A percentile compares a stretch with the other conserved stretches of the same genome.
phyloP scores from a whole-genome alignment of 2,797 vertebrate genomes.

The Microcaecilia unicolor region DNA sequence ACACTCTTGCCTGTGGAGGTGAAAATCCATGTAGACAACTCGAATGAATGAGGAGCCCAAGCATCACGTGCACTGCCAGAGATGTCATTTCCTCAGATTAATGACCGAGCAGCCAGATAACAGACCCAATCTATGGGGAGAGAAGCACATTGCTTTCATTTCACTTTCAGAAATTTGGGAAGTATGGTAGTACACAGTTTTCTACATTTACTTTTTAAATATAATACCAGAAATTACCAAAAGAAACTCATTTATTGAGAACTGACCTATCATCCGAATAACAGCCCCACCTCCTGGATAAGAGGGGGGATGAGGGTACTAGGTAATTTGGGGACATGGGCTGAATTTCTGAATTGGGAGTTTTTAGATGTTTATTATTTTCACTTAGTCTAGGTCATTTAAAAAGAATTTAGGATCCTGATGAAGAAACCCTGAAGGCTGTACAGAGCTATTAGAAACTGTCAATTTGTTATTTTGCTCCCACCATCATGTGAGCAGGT shows the following conservation, averaged over 20 bases:
- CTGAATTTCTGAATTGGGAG: slow-evolving; percentile 31
- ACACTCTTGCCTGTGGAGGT: slow-evolving; percentile 62
- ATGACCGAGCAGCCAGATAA: slow-evolving; percentile 37
- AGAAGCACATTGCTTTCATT: slow-evolving; percentile 25
- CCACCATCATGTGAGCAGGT: too few species aligned
- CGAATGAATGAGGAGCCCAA: slow-evolving; percentile 50
- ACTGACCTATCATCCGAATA: slow-evolving; percentile 21
- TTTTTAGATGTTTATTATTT: slow-evolving; percentile 31
- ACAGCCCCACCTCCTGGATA: slow-evolving; percentile 40
- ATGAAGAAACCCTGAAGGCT: too few species aligned
- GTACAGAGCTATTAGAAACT: too few species aligned
- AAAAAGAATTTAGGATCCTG: too few species aligned
- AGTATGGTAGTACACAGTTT: too few species aligned
- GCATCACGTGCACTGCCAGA: slow-evolving; percentile 31
- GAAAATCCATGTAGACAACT: slow-evolving; percentile 46
- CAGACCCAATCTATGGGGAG: slow-evolving; percentile 36
- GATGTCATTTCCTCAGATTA: slow-evolving; percentile 48
- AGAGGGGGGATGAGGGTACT: too few species aligned
- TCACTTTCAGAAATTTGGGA: too few species aligned
- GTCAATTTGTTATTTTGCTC: too few species aligned
- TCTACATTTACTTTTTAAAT: slow-evolving; percentile 6
- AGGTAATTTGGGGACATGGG: slow-evolving; percentile 31
- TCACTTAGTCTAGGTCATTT: slow-evolving; percentile 13
- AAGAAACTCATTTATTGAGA: background rate
- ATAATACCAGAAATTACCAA: background rate